Percentiles rank a stretch among this genome's conserved stretches.
These are phyloP conservation scores for Monochamus alternatus DNA, from an alignment of 2,888 invertebrate species.

Conservation along the genomic window DNA sequence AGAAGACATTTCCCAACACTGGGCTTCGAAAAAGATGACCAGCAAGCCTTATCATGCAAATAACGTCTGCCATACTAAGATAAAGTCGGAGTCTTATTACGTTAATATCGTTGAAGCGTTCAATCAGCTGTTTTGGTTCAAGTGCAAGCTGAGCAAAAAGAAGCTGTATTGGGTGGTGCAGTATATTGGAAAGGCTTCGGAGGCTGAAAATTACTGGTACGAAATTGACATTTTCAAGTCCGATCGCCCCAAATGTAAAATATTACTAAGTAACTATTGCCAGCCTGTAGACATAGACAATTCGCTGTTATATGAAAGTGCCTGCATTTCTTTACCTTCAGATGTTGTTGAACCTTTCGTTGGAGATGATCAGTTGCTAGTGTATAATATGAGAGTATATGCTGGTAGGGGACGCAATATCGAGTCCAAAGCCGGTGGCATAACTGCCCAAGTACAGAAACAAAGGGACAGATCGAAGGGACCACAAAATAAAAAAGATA, in stretches of 20 bases:
- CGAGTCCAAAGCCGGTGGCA: neutral
- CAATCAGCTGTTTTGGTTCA: constrained; percentile 58
- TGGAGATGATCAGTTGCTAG: constrained; percentile 51
- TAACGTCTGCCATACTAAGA: constrained; percentile 56
- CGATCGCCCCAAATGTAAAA: constrained; percentile 46
- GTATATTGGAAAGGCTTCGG: constrained; percentile 49
- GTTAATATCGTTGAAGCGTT: constrained; percentile 56
- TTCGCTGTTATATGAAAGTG: constrained; percentile 47
- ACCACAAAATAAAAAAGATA: constrained; percentile 37
- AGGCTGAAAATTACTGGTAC: constrained; percentile 53
- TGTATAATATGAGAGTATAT: constrained; percentile 55
- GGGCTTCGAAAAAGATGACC: constrained; percentile 54
- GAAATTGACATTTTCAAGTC: constrained; percentile 57
- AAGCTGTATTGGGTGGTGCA: constrained; percentile 57
- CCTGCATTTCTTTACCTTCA: constrained; percentile 47
- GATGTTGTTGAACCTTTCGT: constrained; percentile 50
- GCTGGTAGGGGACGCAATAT: constrained; percentile 21
- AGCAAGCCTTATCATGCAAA: constrained; percentile 52
- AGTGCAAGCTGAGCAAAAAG: constrained; percentile 51
- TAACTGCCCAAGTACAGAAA: constrained; percentile 17
- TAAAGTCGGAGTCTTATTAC: constrained; percentile 55
- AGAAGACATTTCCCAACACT: constrained; percentile 53
- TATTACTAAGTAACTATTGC: constrained; percentile 56
- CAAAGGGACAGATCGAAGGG: constrained; percentile 45
- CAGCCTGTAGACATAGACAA: constrained; percentile 52